Evolutionary conservation across 2,113 vertebrate genomes (phyloP).

Genomic region (Oryzias curvinotus): DNA sequence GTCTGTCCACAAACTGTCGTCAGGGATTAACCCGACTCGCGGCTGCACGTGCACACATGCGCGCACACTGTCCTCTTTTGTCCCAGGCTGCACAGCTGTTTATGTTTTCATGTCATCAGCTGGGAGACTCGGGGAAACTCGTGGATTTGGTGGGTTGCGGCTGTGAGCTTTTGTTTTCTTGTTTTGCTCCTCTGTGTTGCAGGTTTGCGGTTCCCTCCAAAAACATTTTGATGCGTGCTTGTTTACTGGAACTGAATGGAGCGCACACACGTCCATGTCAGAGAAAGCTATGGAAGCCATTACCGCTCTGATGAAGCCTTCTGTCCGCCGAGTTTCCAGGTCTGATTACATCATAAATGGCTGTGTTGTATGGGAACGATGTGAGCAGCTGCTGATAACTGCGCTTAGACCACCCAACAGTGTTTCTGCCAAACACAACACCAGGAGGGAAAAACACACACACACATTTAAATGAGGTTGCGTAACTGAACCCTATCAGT

Average conservation of each 20-base stretch:
- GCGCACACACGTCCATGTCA: too few relatives aligned
- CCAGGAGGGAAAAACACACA: constrained; percentile 20
- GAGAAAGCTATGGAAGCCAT: too few relatives aligned
- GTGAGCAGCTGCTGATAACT: constrained; percentile 52
- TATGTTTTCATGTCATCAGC: constrained; percentile 26
- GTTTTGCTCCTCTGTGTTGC: constrained; percentile 8
- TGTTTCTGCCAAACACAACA: constrained; percentile 34
- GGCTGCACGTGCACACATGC: constrained; percentile 19
- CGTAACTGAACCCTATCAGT: constrained; percentile 19
- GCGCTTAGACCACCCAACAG: constrained; percentile 28
- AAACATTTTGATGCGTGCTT: constrained; percentile 8
- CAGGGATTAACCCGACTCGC: constrained; percentile 39
- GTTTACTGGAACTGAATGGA: not conserved
- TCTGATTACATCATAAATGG: constrained; percentile 47
- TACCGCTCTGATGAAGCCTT: too few relatives aligned
- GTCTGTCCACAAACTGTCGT: constrained; percentile 21
- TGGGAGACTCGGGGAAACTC: constrained; percentile 28
- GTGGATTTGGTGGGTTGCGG: constrained; percentile 33
- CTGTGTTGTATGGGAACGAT: constrained; percentile 29
- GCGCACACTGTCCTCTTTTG: constrained; percentile 29
- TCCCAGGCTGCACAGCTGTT: constrained; percentile 51
- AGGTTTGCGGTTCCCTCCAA: constrained; percentile 9
- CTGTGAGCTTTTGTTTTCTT: constrained; percentile 23
- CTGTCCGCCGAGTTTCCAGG: constrained; percentile 16
- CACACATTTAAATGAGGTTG: constrained; percentile 29